Conservation (phyloP, 2,888 invertebrate species). For the Amblyjoppa proteus region DNA sequence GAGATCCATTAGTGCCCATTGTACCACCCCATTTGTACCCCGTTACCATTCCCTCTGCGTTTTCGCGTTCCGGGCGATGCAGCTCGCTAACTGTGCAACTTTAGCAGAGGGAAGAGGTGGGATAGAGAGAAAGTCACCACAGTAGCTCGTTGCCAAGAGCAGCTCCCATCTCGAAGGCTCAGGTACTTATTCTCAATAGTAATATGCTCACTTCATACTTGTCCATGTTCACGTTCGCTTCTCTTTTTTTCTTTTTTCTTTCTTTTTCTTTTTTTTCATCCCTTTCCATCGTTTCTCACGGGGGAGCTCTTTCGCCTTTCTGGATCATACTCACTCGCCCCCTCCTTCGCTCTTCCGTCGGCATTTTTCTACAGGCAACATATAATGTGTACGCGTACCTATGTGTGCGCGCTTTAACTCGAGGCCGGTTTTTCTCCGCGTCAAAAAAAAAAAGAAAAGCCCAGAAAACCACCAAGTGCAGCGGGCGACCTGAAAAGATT, state of each 20-base stretch:
- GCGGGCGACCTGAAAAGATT: slow-evolving; percentile 77
- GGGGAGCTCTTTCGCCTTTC: slow-evolving; percentile 51
- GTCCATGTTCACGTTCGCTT: slow-evolving; percentile 72
- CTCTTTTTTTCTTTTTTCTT: slow-evolving; percentile 56
- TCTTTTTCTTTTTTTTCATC: slow-evolving; percentile 47
- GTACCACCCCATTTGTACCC: slow-evolving; percentile 84
- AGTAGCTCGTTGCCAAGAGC: slow-evolving; percentile 44
- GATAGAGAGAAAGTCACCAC: slow-evolving; percentile 32
- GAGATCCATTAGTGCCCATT: slow-evolving; percentile 85
- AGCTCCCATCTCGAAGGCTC: slow-evolving; percentile 81
- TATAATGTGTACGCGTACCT: slow-evolving; percentile 25
- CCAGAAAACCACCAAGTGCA: slow-evolving; percentile 76
- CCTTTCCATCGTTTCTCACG: slow-evolving; percentile 53
- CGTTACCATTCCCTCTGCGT: slow-evolving; percentile 13
- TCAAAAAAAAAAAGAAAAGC: slow-evolving; percentile 36
- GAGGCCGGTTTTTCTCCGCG: neutral
- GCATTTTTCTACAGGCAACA: neutral
- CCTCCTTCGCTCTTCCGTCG: slow-evolving; percentile 28
- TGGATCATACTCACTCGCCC: slow-evolving; percentile 52
- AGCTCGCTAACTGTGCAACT: slow-evolving; percentile 38
- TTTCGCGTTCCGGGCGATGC: slow-evolving; percentile 58
- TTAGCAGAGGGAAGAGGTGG: slow-evolving; percentile 1
- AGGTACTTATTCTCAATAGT: slow-evolving; percentile 85
- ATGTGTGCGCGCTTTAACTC: neutral
- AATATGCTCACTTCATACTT: slow-evolving; percentile 85